These are phyloP conservation scores for Hoplias malabaricus DNA, from an alignment of 2,113 vertebrate species.

Conservation along the genomic window DNA sequence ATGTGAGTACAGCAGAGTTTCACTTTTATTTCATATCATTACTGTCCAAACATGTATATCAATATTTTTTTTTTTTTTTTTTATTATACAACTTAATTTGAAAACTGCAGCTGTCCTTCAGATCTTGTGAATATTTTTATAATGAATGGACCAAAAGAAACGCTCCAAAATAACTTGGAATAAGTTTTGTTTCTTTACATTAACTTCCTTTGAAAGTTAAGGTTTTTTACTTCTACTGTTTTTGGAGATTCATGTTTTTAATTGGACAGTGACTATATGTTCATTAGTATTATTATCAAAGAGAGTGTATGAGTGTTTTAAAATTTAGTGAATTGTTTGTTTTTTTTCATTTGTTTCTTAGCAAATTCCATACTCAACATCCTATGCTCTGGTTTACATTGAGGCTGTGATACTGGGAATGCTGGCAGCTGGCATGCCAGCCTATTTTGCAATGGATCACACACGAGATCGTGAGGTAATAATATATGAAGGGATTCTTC, in stretches of 20 bases:
- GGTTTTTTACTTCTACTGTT: too few species aligned
- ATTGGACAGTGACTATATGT: too few species aligned
- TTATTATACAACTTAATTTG: too few species aligned
- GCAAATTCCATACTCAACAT: constrained; percentile 71
- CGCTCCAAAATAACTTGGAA: too few species aligned
- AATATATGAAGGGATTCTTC: not conserved
- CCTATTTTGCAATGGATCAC: constrained; percentile 97
- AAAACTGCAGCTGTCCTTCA: too few species aligned
- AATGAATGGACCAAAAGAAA: too few species aligned
- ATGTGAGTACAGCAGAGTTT: constrained; percentile 63
- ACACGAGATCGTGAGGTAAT: constrained; percentile 90
- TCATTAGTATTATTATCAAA: not conserved
- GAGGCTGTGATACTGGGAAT: constrained; percentile 88
- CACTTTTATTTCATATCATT: not conserved
- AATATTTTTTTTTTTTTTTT: too few species aligned
- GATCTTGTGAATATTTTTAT: too few species aligned
- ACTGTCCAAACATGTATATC: too few species aligned
- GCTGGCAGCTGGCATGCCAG: constrained; percentile 88
- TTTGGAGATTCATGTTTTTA: too few species aligned
- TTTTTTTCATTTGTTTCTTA: constrained; percentile 32
- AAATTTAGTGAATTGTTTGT: not conserved
- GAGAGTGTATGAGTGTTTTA: not conserved
- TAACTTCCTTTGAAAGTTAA: too few species aligned
- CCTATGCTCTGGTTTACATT: constrained; percentile 74
- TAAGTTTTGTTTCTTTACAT: too few species aligned